Base-by-base conservation (phyloP, 1,140 invertebrate species). In the Lasioglossum baleicum region DNA sequence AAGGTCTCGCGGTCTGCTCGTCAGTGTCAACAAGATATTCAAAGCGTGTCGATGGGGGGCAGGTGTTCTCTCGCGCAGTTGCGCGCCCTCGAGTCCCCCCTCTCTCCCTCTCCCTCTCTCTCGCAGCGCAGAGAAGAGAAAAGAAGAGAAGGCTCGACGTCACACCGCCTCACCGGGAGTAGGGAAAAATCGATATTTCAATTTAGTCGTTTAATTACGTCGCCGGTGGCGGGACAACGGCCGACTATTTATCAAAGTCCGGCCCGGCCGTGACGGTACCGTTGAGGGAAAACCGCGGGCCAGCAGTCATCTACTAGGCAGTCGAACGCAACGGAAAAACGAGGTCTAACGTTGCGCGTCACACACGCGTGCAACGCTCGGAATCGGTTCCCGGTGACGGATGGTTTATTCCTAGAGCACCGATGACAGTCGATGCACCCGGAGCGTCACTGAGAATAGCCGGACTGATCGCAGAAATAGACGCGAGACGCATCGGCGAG, bases 321-420 rank as follows among this genome's bases (percentile, higher is more conserved):
- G n/a, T 48, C 44, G 44, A 48, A 48, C 44, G 10, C 44, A 13
- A 48, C 44, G 44, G 44, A 48, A 48, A 48, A 10, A 53, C 51
- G 51, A 15, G 51, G 44, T 48, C 44, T 48, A 13, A 48, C 44
- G 44, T 48, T 35, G 35, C 35, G 35, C 35, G 35, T 35, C 35
- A 35, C 44, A 48, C 44, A 15, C 51, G 51, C 13, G 51, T 15
- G 51, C 13, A n/a, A 67, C 42, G 65, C 66, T 76, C 68, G 48
- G 10, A 48, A 74, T 58, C 42, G 61, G 64, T 61, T 61, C 72
- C 48, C 69, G 56, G 72, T 81, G 83, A 82, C 79, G 71, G 68
- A 61, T 40, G 83, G 73, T 86, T 85, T 86, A 86, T 86, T 86
- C 81, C 77, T 58, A 78, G 83, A 85, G 44, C 83, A 22, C 60